Conservation (phyloP, 2,888 invertebrate species). For the Taphrorychus bicolor region DNA sequence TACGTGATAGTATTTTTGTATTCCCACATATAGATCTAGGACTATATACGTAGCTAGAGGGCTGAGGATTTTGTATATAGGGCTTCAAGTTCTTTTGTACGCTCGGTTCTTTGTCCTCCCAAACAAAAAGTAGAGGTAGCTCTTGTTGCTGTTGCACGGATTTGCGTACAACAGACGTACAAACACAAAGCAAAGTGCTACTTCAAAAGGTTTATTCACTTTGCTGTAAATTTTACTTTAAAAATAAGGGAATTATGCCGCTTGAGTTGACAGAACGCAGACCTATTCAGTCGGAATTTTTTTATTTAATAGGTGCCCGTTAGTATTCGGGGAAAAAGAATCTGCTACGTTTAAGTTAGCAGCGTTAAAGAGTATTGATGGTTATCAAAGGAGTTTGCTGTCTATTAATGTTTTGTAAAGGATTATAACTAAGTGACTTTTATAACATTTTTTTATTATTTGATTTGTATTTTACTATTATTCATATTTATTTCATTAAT, state of each 20-base stretch:
- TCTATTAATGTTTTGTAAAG: too few species aligned
- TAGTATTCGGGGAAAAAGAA: too few species aligned
- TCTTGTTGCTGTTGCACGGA: not conserved
- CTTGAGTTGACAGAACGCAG: not conserved
- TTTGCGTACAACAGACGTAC: not conserved
- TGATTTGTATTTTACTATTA: too few species aligned
- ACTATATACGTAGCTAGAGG: not conserved
- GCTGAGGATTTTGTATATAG: not conserved
- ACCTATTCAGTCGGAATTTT: too few species aligned
- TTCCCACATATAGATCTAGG: not conserved
- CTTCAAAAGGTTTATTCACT: not conserved
- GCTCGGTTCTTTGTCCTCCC: not conserved
- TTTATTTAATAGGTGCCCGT: too few species aligned
- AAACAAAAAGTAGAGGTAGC: not conserved
- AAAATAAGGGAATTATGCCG: not conserved
- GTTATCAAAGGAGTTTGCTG: too few species aligned
- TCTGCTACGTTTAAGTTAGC: too few species aligned
- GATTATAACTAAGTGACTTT: too few species aligned
- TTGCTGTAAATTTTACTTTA: not conserved
- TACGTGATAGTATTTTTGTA: constrained; percentile 37
- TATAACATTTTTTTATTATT: too few species aligned
- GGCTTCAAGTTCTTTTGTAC: not conserved
- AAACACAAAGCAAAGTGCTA: not conserved
- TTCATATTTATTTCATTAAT: too few species aligned
- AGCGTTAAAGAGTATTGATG: too few species aligned